Conservation (phyloP, 2,888 invertebrate species). For the Cephus nigrinus region DNA sequence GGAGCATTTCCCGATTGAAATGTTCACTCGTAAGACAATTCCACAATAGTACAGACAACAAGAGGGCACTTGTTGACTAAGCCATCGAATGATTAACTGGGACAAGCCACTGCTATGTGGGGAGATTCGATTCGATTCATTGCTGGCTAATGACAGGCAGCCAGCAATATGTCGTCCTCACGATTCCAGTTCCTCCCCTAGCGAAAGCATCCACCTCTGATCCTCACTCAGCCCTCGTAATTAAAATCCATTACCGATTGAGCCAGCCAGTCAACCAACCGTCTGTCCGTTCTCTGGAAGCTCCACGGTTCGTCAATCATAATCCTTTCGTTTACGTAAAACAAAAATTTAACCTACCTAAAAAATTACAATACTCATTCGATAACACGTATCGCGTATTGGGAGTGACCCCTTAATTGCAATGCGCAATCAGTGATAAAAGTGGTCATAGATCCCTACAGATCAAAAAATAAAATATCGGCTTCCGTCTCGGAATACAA, state of each 20-base stretch:
- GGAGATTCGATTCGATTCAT: constrained; percentile 17
- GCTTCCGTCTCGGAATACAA: not conserved
- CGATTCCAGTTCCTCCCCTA: constrained; percentile 1
- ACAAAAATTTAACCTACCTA: too few species aligned
- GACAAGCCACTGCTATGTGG: constrained; percentile 5
- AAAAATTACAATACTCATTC: not conserved
- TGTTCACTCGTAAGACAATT: not conserved
- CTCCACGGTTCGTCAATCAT: not conserved
- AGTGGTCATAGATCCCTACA: not conserved
- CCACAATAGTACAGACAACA: not conserved
- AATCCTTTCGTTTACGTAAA: not conserved
- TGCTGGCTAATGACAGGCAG: constrained; percentile 23
- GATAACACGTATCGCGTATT: not conserved
- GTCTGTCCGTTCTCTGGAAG: not conserved
- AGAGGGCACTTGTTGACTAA: constrained; percentile 1
- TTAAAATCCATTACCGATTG: constrained; percentile 25
- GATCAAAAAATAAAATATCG: not conserved
- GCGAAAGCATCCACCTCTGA: constrained; percentile 3
- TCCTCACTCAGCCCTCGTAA: constrained; percentile 17
- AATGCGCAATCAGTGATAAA: not conserved
- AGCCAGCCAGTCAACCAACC: constrained; percentile 1
- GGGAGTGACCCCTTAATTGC: too few species aligned
- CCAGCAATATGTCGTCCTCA: constrained; percentile 24
- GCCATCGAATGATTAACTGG: constrained; percentile 7
- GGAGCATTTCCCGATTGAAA: not conserved